Evolutionary conservation across 2,797 vertebrate genomes (phyloP), one percentile per base, ranked within the genome.

Genomic region (Pipistrellus pipistrellus): DNA sequence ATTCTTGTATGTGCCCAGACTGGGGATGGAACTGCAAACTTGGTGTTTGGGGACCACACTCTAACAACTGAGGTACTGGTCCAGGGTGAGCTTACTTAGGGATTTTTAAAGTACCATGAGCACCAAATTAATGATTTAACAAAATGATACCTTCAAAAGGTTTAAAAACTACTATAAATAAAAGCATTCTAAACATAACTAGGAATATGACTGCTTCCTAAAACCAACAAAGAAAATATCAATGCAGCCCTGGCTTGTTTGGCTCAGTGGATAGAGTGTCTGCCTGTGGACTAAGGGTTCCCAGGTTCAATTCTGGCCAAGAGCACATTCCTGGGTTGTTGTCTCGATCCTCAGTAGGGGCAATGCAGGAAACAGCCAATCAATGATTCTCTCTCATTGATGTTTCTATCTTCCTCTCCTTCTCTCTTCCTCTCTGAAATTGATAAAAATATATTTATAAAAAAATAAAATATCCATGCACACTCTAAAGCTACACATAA

Each of bases 161-260:
- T 23, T 32, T 10, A 59, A 85, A 86, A 85, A 27, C 21, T 62
- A 88, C 62, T 55, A 55, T 21, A 73, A 87, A 55, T 71, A 30
- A 84, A 85, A 88, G 7, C n/a, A 78, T 46, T 90, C 55, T 87
- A 85, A 75, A 88, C 75, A 53, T 30, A 88, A 81, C 17, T 59
- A 89, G 44, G 30, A 44, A 59, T 30, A 57, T 25, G 9, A 59
- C 4, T 41, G 27, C 38, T 93, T 90, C 25, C 5, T 8, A 85
- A 71, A 25, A 68, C 9, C 30, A 88, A 77, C 38, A 71, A 86
- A 38, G 27, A 72, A 95, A 92, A 80, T 12, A 85, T 10, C 15
- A 30, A 82, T 27, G 9, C 11, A 72, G 57, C 12, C 23, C 25
- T 59, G 25, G 25, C 57, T 59, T 11, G 57, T 59, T 27, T 59